These are phyloP conservation scores for Saturnia pavonia DNA, from an alignment of 2,888 invertebrate genomes.

Conservation along the genomic window DNA sequence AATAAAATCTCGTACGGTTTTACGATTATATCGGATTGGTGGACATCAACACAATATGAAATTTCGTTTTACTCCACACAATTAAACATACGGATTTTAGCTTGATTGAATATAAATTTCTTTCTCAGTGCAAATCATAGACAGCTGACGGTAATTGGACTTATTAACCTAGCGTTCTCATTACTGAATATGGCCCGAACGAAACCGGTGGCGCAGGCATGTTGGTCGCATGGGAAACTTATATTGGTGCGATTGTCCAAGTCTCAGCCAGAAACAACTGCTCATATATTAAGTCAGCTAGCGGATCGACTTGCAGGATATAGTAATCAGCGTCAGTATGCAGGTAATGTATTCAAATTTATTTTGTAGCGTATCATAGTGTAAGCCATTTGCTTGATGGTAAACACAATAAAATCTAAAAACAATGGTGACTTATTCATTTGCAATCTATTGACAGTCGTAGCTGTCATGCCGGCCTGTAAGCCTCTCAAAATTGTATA, in stretches of 20 bases:
- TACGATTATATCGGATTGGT: too few species aligned
- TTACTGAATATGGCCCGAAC: slow-evolving; percentile 51
- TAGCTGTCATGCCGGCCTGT: too few species aligned
- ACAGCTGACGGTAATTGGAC: slow-evolving; percentile 63
- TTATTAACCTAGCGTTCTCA: slow-evolving; percentile 64
- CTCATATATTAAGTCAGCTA: slow-evolving; percentile 56
- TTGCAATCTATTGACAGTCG: too few species aligned
- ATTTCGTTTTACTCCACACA: not conserved
- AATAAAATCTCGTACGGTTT: too few species aligned
- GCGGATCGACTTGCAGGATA: slow-evolving; percentile 58
- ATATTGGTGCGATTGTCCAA: slow-evolving; percentile 63
- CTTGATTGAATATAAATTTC: not conserved
- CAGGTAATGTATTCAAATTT: slow-evolving; percentile 45
- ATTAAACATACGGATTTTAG: too few species aligned
- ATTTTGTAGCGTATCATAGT: too few species aligned
- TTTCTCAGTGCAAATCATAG: slow-evolving; percentile 65
- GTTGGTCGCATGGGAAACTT: slow-evolving; percentile 65
- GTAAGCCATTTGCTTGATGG: too few species aligned
- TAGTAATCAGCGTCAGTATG: slow-evolving; percentile 51
- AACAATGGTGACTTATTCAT: too few species aligned
- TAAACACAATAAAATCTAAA: too few species aligned
- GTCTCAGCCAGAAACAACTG: slow-evolving; percentile 60
- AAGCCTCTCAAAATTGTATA: too few species aligned
- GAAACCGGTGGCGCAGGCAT: slow-evolving; percentile 45
- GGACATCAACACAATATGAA: too few species aligned